Base-by-base conservation (phyloP, 2,888 invertebrate genomes). In the Rhopalosiphum nymphaeae region DNA sequence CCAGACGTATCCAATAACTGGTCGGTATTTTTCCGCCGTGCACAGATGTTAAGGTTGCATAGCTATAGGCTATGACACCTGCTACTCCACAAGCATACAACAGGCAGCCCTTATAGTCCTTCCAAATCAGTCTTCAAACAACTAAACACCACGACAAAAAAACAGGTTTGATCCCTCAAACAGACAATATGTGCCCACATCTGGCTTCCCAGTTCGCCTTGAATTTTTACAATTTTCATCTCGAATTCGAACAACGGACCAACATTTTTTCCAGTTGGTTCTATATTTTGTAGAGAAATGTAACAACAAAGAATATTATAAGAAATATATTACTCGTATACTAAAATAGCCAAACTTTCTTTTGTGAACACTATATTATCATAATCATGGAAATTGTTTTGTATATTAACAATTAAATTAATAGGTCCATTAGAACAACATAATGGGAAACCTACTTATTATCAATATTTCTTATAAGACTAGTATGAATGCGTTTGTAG, bases 81-180 rank as follows among this genome's bases (percentile, higher is more conserved):
- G 94, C 94, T 87, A 87, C 90, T 46, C 42, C 44, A 78, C 21
- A 78, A 67, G 78, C 26, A 56, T 42, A 86, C 26, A 85, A 85
- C 61, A 86, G 85, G 87, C 91, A 87, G 85, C 94, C 86, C 91
- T 94, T 67, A 36, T 53, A 67, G 44, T 86, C 26, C 49, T 90
- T 29, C 36, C 46, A 44, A 90, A 16, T 53, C 49, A 16, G 57
- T 90, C 46, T 93, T 90, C 61, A 42, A 56, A 91, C 56, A 36
- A 78, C 84, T 13, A 44, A 36, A 90, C 90, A 91, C 87, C 94
- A 94, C 61, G 91, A 94, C 36, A 91, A 85, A 84, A 53, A 94
- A 94, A 94, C 94, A 91, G 94, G 94, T 94, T 94, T 91, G 42
- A 91, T 94, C 94, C 94, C 94, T 91, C 86, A 36, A 56, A 57